These are phyloP conservation scores for Henicopernis longicauda DNA, from an alignment of 2,113 vertebrate genomes.

Conservation along the genomic window DNA sequence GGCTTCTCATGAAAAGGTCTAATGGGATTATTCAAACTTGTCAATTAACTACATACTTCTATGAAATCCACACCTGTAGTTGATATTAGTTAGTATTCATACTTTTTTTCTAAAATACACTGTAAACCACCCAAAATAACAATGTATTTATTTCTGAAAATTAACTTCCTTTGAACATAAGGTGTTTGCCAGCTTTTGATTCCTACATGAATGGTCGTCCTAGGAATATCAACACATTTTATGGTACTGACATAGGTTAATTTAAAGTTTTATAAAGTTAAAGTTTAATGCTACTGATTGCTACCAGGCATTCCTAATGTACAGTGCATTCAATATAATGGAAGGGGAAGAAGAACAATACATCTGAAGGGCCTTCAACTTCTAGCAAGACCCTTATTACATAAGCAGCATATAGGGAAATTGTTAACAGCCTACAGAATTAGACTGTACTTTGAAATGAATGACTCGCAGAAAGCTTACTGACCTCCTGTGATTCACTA, in stretches of 20 bases:
- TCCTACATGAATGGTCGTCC: neutral
- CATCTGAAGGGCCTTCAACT: neutral
- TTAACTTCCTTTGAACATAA: neutral
- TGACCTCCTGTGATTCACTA: neutral
- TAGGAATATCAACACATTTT: neutral
- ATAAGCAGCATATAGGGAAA: neutral
- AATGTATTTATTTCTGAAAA: neutral
- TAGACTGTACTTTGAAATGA: neutral
- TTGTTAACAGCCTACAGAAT: neutral
- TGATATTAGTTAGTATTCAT: neutral
- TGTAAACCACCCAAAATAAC: neutral
- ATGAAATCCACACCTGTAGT: neutral
- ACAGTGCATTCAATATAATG: neutral
- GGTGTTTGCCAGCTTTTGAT: neutral
- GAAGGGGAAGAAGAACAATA: neutral
- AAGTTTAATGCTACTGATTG: neutral
- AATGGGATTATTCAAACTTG: neutral
- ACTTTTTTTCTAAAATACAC: neutral
- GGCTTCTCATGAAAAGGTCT: neutral
- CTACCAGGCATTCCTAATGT: neutral
- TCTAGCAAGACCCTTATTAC: neutral
- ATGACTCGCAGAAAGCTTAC: neutral
- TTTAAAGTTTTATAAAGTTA: neutral
- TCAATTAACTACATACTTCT: neutral
- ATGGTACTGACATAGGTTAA: neutral